Conservation (phyloP, 2,797 vertebrate genomes). For the Lepilemur ruficaudatus region DNA sequence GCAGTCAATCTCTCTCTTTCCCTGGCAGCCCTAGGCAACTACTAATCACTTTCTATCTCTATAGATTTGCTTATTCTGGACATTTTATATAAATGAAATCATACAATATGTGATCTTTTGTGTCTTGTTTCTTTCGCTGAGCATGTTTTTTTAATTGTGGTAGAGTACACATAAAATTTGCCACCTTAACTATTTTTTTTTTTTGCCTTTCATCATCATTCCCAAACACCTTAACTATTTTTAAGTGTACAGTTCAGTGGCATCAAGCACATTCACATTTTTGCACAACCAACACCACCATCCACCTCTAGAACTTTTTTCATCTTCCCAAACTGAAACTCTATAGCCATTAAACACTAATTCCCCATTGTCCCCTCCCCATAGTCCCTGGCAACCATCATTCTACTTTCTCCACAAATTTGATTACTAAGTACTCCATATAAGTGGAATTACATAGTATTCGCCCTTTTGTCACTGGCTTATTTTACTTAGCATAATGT, state of each 20-base stretch:
- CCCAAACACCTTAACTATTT: not conserved
- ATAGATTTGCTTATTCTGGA: not conserved
- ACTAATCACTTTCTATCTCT: not conserved
- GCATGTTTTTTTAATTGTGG: not conserved
- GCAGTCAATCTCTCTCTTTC: not conserved
- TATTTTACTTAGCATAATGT: not conserved
- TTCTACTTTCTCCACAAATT: not conserved
- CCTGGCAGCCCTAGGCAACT: not conserved
- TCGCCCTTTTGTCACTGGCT: not conserved
- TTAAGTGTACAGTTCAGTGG: not conserved
- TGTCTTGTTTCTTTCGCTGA: not conserved
- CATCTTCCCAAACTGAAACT: not conserved
- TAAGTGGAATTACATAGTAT: not conserved
- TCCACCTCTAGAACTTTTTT: not conserved
- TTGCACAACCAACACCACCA: not conserved
- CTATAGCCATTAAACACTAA: not conserved
- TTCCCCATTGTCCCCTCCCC: too few relatives aligned
- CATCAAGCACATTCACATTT: not conserved
- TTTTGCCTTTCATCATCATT: too few relatives aligned
- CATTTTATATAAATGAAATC: not conserved
- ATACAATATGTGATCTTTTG: not conserved
- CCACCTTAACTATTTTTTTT: not conserved
- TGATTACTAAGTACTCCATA: not conserved
- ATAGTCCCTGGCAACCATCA: not conserved
- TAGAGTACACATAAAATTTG: not conserved